Percentiles rank a stretch among this genome's conserved stretches.
phyloP scores from a whole-genome alignment of 2,113 vertebrate species.

The Zosterops hypoxanthus region DNA sequence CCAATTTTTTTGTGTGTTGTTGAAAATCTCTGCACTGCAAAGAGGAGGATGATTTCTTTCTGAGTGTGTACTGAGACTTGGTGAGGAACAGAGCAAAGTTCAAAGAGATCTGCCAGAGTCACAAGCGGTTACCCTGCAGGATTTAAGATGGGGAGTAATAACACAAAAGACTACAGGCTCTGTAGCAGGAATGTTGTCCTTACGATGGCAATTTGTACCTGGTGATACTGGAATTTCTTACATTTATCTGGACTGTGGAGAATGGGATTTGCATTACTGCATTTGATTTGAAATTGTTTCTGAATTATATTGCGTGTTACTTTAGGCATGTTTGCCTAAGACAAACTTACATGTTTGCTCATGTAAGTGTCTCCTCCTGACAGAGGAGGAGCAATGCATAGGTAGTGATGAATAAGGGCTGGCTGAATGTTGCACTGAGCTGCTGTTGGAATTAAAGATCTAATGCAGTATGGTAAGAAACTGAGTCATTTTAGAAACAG shows the following conservation, averaged over 20 bases:
- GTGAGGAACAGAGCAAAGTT: neutral
- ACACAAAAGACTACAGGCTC: neutral
- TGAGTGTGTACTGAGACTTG: neutral
- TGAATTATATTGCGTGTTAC: neutral
- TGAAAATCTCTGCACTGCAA: neutral
- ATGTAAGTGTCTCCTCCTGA: neutral
- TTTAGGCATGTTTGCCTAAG: neutral
- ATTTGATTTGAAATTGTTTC: neutral
- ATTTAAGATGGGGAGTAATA: neutral
- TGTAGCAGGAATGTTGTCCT: neutral
- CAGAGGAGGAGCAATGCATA: neutral
- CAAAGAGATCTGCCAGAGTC: neutral
- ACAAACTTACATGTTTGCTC: too few relatives aligned
- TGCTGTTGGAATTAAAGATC: neutral
- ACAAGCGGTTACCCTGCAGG: neutral
- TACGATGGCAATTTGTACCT: neutral
- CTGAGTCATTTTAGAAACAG: accelerated
- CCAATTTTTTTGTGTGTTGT: neutral
- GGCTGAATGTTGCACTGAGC: neutral
- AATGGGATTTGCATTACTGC: neutral
- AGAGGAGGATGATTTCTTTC: neutral
- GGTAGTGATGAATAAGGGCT: neutral
- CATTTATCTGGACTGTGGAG: neutral
- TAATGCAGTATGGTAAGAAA: neutral
- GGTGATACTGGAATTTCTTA: neutral